Conservation (phyloP, 2,888 invertebrate genomes). For the Chrysolina haemoptera region DNA sequence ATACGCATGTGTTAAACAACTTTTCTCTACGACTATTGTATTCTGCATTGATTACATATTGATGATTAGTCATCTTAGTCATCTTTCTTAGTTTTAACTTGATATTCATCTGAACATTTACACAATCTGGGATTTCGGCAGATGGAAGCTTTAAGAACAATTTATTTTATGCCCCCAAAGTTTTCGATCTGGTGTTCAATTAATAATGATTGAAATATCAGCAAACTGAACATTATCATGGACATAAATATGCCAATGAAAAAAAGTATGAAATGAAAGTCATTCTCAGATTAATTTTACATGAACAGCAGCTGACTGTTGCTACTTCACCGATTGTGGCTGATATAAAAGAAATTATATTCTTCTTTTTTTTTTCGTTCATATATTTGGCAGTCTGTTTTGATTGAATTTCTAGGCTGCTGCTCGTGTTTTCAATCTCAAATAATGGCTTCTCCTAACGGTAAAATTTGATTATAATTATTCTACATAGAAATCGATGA, state of each 20-base stretch:
- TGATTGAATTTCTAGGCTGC: background rate
- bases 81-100: no score
- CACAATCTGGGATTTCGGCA: no score
- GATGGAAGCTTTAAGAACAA: no score
- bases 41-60: no score
- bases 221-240: background rate
- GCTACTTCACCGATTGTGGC: background rate
- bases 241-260: background rate
- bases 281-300: background rate
- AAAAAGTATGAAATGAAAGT: background rate
- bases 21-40: no score
- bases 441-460: background rate
- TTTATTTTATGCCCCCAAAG: no score
- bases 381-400: slow-evolving; percentile 9
- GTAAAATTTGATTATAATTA: background rate
- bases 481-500: background rate
- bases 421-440: background rate
- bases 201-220: background rate
- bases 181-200: no score
- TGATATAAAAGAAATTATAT: background rate
- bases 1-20: no score
- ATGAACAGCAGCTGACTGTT: background rate
- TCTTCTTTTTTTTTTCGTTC: background rate
- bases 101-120: no score
- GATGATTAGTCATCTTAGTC: no score